Percentiles rank a stretch among this genome's conserved stretches.
These are phyloP conservation scores for Heptranchias perlo DNA, from an alignment of 2,113 vertebrate species.

Conservation along the genomic window DNA sequence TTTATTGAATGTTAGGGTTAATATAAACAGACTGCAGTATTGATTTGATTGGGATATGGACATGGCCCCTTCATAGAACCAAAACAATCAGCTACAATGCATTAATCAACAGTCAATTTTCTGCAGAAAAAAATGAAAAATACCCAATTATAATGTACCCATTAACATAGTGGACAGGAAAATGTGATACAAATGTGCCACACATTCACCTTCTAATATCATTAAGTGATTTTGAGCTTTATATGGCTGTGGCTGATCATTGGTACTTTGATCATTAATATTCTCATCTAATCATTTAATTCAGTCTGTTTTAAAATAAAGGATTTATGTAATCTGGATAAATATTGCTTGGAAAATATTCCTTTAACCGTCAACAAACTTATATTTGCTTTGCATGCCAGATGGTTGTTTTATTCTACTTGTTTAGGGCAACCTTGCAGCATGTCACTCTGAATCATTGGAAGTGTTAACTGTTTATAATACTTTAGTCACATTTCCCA, in stretches of 20 bases:
- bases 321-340: background rate
- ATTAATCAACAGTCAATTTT: background rate
- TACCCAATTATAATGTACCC: background rate
- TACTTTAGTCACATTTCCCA: background rate
- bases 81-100: background rate
- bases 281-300: background rate
- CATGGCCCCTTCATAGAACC: background rate
- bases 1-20: background rate
- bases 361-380: background rate
- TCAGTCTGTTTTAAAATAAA: background rate
- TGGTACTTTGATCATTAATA: background rate
- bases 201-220: background rate
- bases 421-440: background rate
- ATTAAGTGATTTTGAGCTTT: background rate
- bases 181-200: background rate
- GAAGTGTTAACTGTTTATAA: slow-evolving; percentile 21
- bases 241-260: background rate
- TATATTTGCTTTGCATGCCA: background rate
- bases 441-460: slow-evolving; percentile 8
- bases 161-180: background rate
- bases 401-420: background rate
- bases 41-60: background rate
- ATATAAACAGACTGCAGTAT: background rate
- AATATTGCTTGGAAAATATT: background rate
- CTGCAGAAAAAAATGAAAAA: background rate